Percentiles rank a stretch among this genome's conserved stretches.
Conservation (phyloP, 2,113 vertebrate species). For the Sebastes fasciatus region DNA sequence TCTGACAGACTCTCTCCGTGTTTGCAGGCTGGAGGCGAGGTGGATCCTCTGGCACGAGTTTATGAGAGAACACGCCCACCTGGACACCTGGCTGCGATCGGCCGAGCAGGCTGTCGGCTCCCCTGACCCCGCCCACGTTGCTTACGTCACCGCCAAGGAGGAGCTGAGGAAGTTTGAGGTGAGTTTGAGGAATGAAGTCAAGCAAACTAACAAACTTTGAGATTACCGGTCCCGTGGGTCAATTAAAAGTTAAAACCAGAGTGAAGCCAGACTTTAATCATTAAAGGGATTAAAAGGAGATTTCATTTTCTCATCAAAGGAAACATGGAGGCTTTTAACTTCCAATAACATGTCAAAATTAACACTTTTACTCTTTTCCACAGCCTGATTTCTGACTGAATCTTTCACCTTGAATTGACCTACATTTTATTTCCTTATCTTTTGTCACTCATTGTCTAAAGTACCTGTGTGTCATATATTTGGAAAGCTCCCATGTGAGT, state of each 20-base stretch:
- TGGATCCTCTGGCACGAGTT: constrained; percentile 82
- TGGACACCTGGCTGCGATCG: constrained; percentile 82
- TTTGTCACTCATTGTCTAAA: no score
- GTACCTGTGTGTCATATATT: no score
- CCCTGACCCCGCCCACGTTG: constrained; percentile 52
- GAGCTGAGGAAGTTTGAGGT: constrained; percentile 83
- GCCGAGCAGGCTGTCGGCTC: constrained; percentile 68
- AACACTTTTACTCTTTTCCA: not conserved
- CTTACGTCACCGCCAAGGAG: constrained; percentile 72
- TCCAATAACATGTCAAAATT: not conserved
- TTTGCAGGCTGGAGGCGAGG: constrained; percentile 74
- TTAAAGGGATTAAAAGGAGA: not conserved
- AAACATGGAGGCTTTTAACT: not conserved
- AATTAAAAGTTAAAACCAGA: no score
- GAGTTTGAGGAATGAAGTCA: not conserved
- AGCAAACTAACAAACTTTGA: not conserved
- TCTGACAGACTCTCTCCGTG: not conserved
- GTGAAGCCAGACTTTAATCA: not conserved
- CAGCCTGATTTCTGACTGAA: not conserved
- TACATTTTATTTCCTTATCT: no score
- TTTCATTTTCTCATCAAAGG: not conserved
- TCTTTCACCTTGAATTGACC: no score
- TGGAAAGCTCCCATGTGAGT: no score
- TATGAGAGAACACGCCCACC: constrained; percentile 79
- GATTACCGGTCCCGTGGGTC: no score